A percentile compares a stretch with the other conserved stretches of the same genome.
phyloP scores from a whole-genome alignment of 1,140 invertebrate genomes.

The Drosophila nikananu region DNA sequence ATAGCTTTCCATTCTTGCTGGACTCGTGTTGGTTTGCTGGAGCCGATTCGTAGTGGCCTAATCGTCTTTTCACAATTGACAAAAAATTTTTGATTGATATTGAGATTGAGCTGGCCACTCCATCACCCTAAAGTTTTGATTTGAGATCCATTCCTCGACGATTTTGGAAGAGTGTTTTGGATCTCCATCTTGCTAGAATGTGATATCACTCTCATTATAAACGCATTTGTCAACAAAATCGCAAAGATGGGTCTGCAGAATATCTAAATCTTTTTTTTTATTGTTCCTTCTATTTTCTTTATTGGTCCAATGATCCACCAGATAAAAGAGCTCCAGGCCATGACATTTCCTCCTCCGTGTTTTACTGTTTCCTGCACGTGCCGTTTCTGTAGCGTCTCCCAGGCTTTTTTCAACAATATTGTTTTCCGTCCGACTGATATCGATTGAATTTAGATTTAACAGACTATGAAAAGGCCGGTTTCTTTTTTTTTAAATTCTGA shows the following conservation, averaged over 20 bases:
- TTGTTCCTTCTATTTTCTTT: slow-evolving; percentile 2
- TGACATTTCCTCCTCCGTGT: slow-evolving; percentile 7
- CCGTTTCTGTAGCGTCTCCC: no score
- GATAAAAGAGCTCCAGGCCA: slow-evolving; percentile 10
- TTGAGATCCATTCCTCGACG: slow-evolving; percentile 7
- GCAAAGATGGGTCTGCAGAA: slow-evolving; percentile 13
- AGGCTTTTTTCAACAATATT: no score
- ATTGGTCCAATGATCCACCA: slow-evolving; percentile 8
- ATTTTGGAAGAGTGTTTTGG: not conserved
- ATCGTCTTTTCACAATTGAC: slow-evolving; percentile 21
- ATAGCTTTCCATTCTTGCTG: not conserved
- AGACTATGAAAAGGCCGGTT: no score
- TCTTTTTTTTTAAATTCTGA: no score
- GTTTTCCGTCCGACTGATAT: no score
- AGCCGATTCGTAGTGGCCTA: slow-evolving; percentile 2
- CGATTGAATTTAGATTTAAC: no score
- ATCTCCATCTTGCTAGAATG: slow-evolving; percentile 2
- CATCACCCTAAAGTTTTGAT: slow-evolving; percentile 9
- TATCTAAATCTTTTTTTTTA: slow-evolving; percentile 5
- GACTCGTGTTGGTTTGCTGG: not conserved
- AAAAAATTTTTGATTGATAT: slow-evolving; percentile 14
- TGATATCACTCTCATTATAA: not conserved
- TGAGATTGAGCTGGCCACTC: slow-evolving; percentile 12
- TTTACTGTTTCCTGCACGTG: slow-evolving; percentile 1
- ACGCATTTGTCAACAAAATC: slow-evolving; percentile 1